phyloP scores from a whole-genome alignment of 1,140 invertebrate genomes.

The Plutomurus gul region DNA sequence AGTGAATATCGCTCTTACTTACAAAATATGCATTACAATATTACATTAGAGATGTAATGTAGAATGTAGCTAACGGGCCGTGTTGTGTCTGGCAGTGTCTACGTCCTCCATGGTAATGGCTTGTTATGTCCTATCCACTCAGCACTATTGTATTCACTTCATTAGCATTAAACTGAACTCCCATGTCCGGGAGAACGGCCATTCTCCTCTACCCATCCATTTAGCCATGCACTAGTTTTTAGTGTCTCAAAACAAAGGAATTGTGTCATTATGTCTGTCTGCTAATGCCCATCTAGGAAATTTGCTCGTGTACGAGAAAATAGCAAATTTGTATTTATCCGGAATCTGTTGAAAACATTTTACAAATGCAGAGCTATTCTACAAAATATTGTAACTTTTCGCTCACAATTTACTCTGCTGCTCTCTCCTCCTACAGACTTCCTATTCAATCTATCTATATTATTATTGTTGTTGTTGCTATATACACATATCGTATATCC shows the following conservation, averaged over 20 bases:
- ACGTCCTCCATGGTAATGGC: conserved; percentile 11
- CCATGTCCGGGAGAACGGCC: background rate
- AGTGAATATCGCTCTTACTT: too few relatives aligned
- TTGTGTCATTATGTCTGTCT: background rate
- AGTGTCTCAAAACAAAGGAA: background rate
- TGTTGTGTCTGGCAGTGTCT: background rate
- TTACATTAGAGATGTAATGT: background rate
- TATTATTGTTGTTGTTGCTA: background rate
- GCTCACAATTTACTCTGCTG: too few relatives aligned
- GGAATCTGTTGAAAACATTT: too few relatives aligned
- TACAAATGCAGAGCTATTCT: too few relatives aligned
- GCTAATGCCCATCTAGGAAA: too few relatives aligned
- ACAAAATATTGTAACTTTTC: too few relatives aligned
- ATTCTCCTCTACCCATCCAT: background rate
- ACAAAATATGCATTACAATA: too few relatives aligned
- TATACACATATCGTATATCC: background rate
- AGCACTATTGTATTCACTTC: conserved; percentile 33
- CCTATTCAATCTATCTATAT: too few relatives aligned
- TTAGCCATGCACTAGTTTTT: conserved; percentile 7
- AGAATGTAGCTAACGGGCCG: background rate
- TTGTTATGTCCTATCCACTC: conserved; percentile 41
- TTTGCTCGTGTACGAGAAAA: too few relatives aligned
- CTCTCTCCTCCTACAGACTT: too few relatives aligned
- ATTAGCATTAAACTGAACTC: conserved; percentile 27
- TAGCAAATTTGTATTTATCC: too few relatives aligned